Evolutionary conservation across 2,888 invertebrate species (phyloP), one percentile per base, ranked within the genome.

Genomic region (Orchesella flavescens): DNA sequence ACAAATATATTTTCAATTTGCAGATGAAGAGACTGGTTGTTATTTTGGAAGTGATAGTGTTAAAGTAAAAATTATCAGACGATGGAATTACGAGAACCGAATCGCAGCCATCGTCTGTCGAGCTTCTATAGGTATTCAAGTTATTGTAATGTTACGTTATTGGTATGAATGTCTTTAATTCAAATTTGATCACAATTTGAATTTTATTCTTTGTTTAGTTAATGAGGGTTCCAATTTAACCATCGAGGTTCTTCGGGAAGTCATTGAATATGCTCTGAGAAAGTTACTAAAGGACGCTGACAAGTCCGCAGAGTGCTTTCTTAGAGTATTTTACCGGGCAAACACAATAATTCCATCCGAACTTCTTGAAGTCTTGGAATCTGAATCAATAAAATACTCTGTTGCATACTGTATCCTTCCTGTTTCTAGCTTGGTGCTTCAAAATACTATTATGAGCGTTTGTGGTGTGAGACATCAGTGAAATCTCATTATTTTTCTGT

Each of bases 1-100:
- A 44, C 1, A 23, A 53, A 34, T 53, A 34, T 65, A 57, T 59
- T 72, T n/a, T n/a, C 34, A 24, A 15, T 84, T 91, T 91, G 43
- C 90, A 96, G 96, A 96, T 90, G 96, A 96, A 91, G 96, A 96
- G 90, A 95, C 96, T 66, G 96, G 96, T n/a, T 95, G 95, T 90
- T 95, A 95, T 87, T 92, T 96, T 10, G 94, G 94, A 77, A 94
- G 94, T 88, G 88, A 88, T 17, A 78, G 68, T 69, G 95, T 94
- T 89, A 94, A 95, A 89, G 94, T 96, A 82, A 95, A 95, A 13
- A 94, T 96, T 88, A 94, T 95, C 72, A 92, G 96, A 87, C 93
- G 96, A 84, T 96, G 96, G 95, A 96, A 96, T 90, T 95, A 95
- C 89, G 96, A 96, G 89, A 95, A 95, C 90, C 95, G 95, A 85